Base-by-base conservation (phyloP, 2,797 vertebrate species). In the Muraenolepis orangiensis region DNA sequence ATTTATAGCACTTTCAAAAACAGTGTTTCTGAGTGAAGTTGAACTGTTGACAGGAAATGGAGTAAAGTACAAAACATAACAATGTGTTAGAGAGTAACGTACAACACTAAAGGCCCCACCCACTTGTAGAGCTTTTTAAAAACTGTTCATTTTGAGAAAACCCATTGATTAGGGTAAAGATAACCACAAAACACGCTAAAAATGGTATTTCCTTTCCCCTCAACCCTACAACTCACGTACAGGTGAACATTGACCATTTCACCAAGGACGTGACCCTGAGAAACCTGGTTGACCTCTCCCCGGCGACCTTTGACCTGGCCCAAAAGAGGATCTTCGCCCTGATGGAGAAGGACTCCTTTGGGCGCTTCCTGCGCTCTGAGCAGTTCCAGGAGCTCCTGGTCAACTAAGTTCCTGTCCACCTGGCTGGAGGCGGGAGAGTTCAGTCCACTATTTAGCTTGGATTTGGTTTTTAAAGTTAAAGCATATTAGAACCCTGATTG, bases 321-420 rank as follows among this genome's bases (percentile, higher is more conserved):
- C 96, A 99, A 92, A 97, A 97, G 85, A 94, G 94, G 80, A 94
- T 99, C 90, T 94, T 90, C 42, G 94, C 94, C 81, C 93, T 99
- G 90, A 99, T 99, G 98, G 97, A 99, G 90, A 99, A 98, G 83
- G 97, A 99, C 89, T 98, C 97, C 23, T 95, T 99, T 11, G 94
- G 94, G 6, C 96, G 97, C 80, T 99, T 96, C 81, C 91, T 98
- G 83, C 95, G 94, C 69, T 98, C 96, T 0, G 94, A 95, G 73
- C 92, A 95, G 78, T 99, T 96, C 87, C 95, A 94, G 81, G 96
- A 97, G 82, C 90, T 98, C 76, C 87, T 97, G 82, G 93, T 96
- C 95, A 93, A 94, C 85, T 85, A 84, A 80, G 66, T n/a, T 29
- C 64, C 79, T 70, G 14, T 13, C 23, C 10, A 26, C 32, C 32